Evolutionary conservation across 2,113 vertebrate species (phyloP).

Genomic region (Thunnus maccoyii): DNA sequence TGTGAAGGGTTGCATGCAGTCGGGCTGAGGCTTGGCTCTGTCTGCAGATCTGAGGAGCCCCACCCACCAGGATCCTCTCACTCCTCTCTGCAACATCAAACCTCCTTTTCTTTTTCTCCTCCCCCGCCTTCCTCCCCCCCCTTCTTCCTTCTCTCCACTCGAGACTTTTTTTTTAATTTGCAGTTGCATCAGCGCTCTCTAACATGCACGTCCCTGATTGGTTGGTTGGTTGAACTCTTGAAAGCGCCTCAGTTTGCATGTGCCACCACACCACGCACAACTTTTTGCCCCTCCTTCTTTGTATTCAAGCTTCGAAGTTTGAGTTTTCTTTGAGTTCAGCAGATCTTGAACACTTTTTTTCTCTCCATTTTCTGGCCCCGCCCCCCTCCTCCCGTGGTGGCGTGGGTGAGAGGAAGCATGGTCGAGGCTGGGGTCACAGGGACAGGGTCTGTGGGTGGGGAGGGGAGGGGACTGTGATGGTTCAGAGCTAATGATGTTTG

Average conservation of each 20-base stretch:
- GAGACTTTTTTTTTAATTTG: constrained; percentile 80
- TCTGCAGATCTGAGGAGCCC: constrained; percentile 73
- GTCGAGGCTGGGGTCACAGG: constrained; percentile 70
- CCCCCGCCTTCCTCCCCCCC: constrained; percentile 4
- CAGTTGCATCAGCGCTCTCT: constrained; percentile 93
- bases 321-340: constrained; percentile 77
- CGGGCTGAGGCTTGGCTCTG: constrained; percentile 72
- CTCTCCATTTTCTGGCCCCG: constrained; percentile 65
- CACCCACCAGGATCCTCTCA: constrained; percentile 84
- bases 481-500: constrained; percentile 63
- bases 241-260: constrained; percentile 97
- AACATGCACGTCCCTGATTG: constrained; percentile 96
- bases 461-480: not conserved
- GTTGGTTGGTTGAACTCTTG: constrained; percentile 91
- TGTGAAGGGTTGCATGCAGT: constrained; percentile 84
- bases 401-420: constrained; percentile 87
- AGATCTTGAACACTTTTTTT: constrained; percentile 75
- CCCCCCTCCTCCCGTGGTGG: constrained; percentile 44
- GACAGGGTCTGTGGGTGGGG: constrained; percentile 14
- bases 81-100: constrained; percentile 82
- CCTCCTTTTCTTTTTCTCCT: constrained; percentile 60
- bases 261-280: constrained; percentile 87
- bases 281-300: constrained; percentile 60
- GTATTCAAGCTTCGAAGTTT: constrained; percentile 74
- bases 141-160: constrained; percentile 57